phyloP scores from a whole-genome alignment of 2,888 invertebrate species.

The Cantharis nigra region DNA sequence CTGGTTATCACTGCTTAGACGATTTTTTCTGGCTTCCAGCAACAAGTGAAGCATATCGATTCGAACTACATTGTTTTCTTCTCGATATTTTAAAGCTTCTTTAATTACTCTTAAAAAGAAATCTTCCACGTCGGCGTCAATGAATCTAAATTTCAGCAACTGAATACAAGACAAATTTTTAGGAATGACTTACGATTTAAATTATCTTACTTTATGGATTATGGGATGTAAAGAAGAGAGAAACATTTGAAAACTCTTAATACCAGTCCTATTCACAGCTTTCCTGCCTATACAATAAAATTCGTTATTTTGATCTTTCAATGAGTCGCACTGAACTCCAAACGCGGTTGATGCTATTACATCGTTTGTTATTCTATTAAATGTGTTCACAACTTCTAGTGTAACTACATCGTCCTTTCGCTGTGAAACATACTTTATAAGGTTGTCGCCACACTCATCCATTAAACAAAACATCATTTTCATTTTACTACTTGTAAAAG shows the following conservation, averaged over 20 bases:
- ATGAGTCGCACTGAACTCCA: conserved; percentile 2
- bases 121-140: too few relatives aligned
- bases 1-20: too few relatives aligned
- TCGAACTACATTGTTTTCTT: too few relatives aligned
- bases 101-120: too few relatives aligned
- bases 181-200: not conserved
- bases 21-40: too few relatives aligned
- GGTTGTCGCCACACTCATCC: not conserved
- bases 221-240: not conserved
- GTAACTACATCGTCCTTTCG: not conserved
- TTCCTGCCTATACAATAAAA: not conserved
- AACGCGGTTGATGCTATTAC: not conserved
- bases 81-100: too few relatives aligned
- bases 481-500: conserved; percentile 51
- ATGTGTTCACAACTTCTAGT: too few relatives aligned
- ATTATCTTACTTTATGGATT: not conserved
- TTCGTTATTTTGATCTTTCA: not conserved
- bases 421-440: not conserved
- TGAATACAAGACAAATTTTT: not conserved
- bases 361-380: not conserved
- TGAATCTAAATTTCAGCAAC: not conserved
- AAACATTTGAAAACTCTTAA: too few relatives aligned
- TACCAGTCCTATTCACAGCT: too few relatives aligned
- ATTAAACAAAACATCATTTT: conserved; percentile 44
- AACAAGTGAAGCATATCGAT: too few relatives aligned